Percentiles rank a stretch among this genome's conserved stretches.
phyloP scores from a whole-genome alignment of 1,140 invertebrate genomes.

The Plodia interpunctella region DNA sequence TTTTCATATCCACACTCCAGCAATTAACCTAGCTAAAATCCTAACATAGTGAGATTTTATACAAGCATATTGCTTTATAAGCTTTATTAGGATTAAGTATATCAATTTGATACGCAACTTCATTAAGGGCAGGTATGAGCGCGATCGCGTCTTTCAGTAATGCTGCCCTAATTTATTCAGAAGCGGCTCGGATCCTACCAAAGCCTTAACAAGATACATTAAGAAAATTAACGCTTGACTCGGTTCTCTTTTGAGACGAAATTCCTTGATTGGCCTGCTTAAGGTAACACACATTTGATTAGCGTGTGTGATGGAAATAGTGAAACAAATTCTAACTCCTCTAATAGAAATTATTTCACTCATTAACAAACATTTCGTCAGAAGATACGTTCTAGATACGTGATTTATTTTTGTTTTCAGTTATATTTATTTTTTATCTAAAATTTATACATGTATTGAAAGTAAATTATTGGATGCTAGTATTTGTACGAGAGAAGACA shows the following conservation, averaged over 20 bases:
- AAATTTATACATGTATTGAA: too few relatives aligned
- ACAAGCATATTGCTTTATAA: slow-evolving; percentile 10
- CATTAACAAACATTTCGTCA: too few relatives aligned
- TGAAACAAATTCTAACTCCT: not conserved
- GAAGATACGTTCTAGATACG: too few relatives aligned
- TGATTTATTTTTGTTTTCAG: too few relatives aligned
- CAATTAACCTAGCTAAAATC: too few relatives aligned
- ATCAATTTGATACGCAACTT: slow-evolving; percentile 28
- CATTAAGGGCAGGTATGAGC: slow-evolving; percentile 33
- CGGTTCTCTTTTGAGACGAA: slow-evolving; percentile 46
- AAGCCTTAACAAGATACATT: slow-evolving; percentile 61
- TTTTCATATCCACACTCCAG: too few relatives aligned
- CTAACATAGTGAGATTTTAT: not conserved
- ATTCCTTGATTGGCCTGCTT: slow-evolving; percentile 61
- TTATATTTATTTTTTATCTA: too few relatives aligned
- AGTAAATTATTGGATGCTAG: too few relatives aligned
- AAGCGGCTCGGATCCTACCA: slow-evolving; percentile 33
- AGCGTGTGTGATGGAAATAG: slow-evolving; percentile 28
- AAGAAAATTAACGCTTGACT: slow-evolving; percentile 63
- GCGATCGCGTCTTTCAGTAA: slow-evolving; percentile 39
- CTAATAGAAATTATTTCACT: too few relatives aligned
- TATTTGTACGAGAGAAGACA: too few relatives aligned
- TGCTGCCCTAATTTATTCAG: slow-evolving; percentile 51
- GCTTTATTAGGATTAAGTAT: not conserved
- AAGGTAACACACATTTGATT: slow-evolving; percentile 52